Percentiles rank a stretch among this genome's conserved stretches.
Conservation (phyloP, 2,113 vertebrate genomes). For the Galbula dea region DNA sequence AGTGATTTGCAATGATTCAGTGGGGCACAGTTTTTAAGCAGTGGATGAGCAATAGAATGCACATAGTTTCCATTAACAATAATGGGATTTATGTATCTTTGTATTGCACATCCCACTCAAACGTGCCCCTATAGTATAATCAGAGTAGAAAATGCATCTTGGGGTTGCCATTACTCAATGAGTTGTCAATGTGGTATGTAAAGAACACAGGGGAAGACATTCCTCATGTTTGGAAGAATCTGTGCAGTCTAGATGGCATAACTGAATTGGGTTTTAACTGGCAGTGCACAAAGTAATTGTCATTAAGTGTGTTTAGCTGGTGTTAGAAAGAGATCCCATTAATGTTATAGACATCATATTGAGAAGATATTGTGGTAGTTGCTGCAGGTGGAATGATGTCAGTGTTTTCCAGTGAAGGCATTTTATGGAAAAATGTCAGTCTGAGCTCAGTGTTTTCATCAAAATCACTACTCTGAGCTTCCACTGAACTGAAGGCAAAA, state of each 20-base stretch:
- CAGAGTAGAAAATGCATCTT: neutral
- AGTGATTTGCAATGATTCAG: constrained; percentile 21
- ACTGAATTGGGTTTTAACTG: neutral
- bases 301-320: neutral
- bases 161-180: neutral
- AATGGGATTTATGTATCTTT: neutral
- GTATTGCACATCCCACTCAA: neutral
- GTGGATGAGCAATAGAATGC: neutral
- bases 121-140: neutral
- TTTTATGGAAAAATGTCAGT: neutral
- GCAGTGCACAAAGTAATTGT: neutral
- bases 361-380: neutral
- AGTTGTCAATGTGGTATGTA: neutral
- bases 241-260: neutral
- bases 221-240: neutral
- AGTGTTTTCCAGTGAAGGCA: neutral
- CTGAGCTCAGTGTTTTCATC: neutral
- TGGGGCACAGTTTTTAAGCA: neutral
- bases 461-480: neutral
- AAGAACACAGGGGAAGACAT: neutral
- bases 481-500: neutral
- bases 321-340: neutral
- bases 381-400: neutral
- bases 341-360: neutral
- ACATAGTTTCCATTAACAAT: neutral